These are phyloP conservation scores for Hystrix cristata DNA, from an alignment of 2,113 vertebrate species.

Conservation along the genomic window DNA sequence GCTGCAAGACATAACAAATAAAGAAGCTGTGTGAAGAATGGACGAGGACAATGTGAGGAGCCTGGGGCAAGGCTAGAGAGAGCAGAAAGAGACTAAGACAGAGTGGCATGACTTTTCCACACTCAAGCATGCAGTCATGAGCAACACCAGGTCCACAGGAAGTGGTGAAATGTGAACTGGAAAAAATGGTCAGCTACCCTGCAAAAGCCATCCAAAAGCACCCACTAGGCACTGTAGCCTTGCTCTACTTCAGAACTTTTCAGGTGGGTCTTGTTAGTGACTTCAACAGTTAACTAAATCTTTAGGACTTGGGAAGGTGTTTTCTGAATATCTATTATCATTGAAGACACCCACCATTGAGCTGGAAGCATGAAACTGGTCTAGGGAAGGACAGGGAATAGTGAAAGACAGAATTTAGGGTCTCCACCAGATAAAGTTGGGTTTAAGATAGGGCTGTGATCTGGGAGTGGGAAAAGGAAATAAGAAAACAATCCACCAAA, in stretches of 20 bases:
- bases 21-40: background rate
- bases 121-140: background rate
- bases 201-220: background rate
- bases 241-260: conserved; percentile 32
- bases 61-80: background rate
- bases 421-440: background rate
- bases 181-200: background rate
- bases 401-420: background rate
- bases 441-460: background rate
- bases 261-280: background rate
- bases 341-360: background rate
- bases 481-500: conserved; percentile 12
- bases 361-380: background rate
- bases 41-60: background rate
- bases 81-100: background rate
- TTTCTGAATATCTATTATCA: background rate
- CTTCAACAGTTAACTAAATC: conserved; percentile 8
- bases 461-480: conserved; percentile 4
- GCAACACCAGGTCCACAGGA: background rate
- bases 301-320: background rate
- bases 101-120: background rate
- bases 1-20: background rate
- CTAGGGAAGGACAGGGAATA: background rate
- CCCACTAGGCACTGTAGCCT: background rate
- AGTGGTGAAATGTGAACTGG: background rate